Percentiles rank a stretch among this genome's conserved stretches.
phyloP scores from a whole-genome alignment of 1,140 invertebrate species.

The Gryllus bimaculatus region DNA sequence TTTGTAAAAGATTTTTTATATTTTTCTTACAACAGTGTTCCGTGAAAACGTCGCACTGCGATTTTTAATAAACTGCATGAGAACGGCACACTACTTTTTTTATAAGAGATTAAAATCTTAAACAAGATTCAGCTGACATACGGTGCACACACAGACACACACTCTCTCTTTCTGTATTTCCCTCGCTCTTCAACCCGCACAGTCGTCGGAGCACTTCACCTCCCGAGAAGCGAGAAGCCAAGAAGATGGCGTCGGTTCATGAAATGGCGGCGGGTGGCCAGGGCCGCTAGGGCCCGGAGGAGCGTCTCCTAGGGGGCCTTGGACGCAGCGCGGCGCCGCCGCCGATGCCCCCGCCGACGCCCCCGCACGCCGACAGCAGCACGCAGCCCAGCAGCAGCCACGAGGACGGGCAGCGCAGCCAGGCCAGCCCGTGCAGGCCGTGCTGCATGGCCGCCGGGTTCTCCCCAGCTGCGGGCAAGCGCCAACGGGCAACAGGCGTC shows the following conservation, averaged over 20 bases:
- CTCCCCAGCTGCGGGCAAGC: conserved; percentile 29
- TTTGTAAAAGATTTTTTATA: not conserved
- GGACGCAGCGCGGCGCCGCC: not conserved
- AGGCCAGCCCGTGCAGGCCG: conserved; percentile 42
- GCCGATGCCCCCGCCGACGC: not conserved
- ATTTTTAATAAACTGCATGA: not conserved
- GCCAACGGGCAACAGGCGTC: no score
- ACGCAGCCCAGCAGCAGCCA: conserved; percentile 19
- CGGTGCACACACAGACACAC: not conserved
- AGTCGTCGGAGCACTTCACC: no score
- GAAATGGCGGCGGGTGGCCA: no score
- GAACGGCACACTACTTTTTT: not conserved
- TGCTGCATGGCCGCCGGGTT: conserved; percentile 49
- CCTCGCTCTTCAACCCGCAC: no score
- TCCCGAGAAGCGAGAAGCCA: no score
- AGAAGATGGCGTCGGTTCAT: no score
- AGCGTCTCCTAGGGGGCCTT: not conserved
- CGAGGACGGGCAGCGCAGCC: conserved; percentile 23
- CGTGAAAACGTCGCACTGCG: not conserved
- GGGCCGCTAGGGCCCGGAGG: no score
- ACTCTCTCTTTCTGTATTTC: no score
- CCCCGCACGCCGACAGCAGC: not conserved
- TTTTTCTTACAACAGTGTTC: not conserved
- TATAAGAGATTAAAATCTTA: not conserved
- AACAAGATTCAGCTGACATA: not conserved